Evolutionary conservation across 2,797 vertebrate genomes (phyloP).

Genomic region (Paguma larvata): DNA sequence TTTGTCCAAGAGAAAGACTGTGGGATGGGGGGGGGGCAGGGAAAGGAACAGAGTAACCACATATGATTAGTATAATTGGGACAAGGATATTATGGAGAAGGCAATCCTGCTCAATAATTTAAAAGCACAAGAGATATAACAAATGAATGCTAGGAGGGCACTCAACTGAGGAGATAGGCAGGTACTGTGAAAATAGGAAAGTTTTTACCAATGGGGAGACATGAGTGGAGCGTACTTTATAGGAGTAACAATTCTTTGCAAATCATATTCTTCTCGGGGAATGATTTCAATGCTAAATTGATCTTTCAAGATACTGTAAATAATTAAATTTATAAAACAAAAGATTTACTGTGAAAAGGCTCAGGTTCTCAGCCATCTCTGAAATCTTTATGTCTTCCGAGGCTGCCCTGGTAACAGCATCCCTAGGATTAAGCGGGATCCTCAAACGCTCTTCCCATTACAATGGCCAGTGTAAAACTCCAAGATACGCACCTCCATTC

Average conservation of each 20-base stretch:
- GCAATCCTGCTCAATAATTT: slow-evolving; percentile 29
- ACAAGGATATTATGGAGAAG: not conserved
- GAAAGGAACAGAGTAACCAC: not conserved
- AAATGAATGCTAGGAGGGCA: not conserved
- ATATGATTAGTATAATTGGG: not conserved
- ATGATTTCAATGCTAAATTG: not conserved
- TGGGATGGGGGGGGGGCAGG: not conserved
- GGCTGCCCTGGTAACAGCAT: not conserved
- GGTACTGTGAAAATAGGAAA: not conserved
- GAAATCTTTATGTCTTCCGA: not conserved
- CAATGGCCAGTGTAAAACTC: not conserved
- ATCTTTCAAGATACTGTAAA: slow-evolving; percentile 27
- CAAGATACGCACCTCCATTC: not conserved
- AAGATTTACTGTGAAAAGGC: not conserved
- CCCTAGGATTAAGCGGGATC: not conserved
- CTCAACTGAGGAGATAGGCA: not conserved
- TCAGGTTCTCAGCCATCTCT: not conserved
- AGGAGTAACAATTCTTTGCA: not conserved
- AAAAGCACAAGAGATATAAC: slow-evolving; percentile 28
- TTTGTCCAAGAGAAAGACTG: slow-evolving; percentile 6
- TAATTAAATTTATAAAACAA: not conserved
- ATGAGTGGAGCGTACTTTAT: not conserved
- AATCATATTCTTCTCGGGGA: not conserved
- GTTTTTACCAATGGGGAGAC: not conserved
- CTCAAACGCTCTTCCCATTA: not conserved